These are phyloP conservation scores for Ictalurus furcatus DNA, from an alignment of 2,113 vertebrate genomes.

Conservation along the genomic window DNA sequence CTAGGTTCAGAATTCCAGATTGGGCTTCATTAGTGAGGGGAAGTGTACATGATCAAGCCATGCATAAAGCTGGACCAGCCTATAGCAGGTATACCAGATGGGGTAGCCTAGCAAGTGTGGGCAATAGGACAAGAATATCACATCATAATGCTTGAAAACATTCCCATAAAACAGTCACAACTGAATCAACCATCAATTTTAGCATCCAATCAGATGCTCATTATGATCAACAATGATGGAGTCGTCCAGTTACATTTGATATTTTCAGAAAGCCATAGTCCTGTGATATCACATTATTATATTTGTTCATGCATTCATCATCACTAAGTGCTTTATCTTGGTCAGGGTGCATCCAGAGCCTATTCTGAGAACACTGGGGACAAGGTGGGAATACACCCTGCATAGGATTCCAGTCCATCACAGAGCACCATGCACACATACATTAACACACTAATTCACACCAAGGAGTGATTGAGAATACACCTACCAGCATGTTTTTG, in stretches of 20 bases:
- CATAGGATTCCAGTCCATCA: background rate
- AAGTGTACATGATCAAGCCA: constrained; percentile 30
- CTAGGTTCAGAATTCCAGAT: constrained; percentile 35
- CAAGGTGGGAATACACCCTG: background rate
- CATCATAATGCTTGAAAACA: background rate
- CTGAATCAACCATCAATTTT: background rate
- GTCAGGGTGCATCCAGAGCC: background rate
- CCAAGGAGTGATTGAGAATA: background rate
- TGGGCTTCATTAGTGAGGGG: constrained; percentile 31
- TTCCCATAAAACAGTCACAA: background rate
- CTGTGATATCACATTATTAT: background rate
- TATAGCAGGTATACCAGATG: constrained; percentile 28
- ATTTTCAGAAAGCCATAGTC: background rate
- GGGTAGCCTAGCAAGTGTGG: background rate
- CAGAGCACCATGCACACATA: background rate
- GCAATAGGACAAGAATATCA: background rate
- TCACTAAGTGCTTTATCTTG: background rate
- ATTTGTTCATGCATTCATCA: background rate
- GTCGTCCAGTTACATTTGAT: background rate
- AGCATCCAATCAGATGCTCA: background rate
- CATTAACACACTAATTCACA: background rate
- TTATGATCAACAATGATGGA: background rate
- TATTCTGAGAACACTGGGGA: background rate
- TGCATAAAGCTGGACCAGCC: constrained; percentile 29
- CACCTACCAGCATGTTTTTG: background rate